These are phyloP conservation scores for Hetaerina americana DNA, from an alignment of 1,140 invertebrate species.

Conservation along the genomic window DNA sequence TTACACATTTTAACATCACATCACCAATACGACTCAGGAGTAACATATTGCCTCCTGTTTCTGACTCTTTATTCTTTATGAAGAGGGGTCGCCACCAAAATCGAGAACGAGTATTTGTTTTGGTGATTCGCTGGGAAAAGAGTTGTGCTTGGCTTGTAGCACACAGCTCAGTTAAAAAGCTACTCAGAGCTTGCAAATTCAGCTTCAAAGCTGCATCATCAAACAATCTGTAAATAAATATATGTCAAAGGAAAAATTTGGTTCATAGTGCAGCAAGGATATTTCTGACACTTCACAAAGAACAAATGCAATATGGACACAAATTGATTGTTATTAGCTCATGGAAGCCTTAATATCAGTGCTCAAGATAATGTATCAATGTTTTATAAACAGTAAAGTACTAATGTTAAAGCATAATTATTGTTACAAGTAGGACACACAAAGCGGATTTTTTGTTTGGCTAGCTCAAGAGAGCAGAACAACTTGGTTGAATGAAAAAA, in stretches of 20 bases:
- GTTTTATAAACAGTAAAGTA: no score
- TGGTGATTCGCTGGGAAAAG: conserved; percentile 27
- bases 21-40: conserved; percentile 72
- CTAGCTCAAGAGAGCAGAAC: no score
- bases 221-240: conserved; percentile 39
- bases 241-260: neutral
- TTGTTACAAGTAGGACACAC: no score
- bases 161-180: conserved; percentile 68
- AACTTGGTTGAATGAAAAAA: no score
- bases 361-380: no score
- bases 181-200: conserved; percentile 69
- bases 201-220: conserved; percentile 74
- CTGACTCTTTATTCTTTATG: conserved; percentile 9
- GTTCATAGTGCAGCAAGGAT: neutral
- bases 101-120: neutral
- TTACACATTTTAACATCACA: conserved; percentile 71
- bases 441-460: no score
- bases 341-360: no score
- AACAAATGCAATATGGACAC: no score
- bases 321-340: no score
- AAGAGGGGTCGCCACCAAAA: conserved; percentile 11
- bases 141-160: conserved; percentile 66
- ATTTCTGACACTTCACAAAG: neutral
- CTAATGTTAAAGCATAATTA: no score
- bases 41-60: conserved; percentile 14